Evolutionary conservation across 1,140 invertebrate species (phyloP), one percentile per base, ranked within the genome.

Genomic region (Lineus longissimus): DNA sequence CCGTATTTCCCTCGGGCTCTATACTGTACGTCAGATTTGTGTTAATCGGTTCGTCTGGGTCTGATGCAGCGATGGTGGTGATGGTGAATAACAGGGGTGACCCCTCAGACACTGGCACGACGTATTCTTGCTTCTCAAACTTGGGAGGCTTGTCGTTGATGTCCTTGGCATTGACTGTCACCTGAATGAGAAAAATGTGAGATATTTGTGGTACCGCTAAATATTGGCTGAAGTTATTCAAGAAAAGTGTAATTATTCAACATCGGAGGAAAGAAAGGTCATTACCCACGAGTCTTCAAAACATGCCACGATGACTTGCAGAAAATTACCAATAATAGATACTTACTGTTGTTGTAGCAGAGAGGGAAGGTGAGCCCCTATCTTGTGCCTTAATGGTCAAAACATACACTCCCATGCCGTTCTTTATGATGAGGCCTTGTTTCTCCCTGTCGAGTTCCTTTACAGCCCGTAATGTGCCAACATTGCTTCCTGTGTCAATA

Each of bases 121-220:
- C 47, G 25, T 51, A 51, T 51, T 51, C 19, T 6, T n/a, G 6
- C 25, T 51, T 51, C n/a, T 51, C 47, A 51, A 51, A 51, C 25
- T 51, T 51, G 4, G 47, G 47, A 6, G 47, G 47, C n/a, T 51
- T 19, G 25, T 51, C 47, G 25, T 51, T 51, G 47, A 51, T 51
- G n/a, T 51, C 47, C n/a, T 51, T 51, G 9, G n/a, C 47, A 51
- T 51, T 4, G n/a, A 51, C 47, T 51, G 47, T 51, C 6, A 51
- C 47, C 47, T 51, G 47, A 51, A 51, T 4, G 9, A 27, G 25
- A 51, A 51, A 23, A 36, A n/a, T n/a, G n/a, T n/a, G n/a, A n/a
- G n/a, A n/a, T n/a, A n/a, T n/a, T n/a, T n/a, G n/a, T n/a, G n/a
- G n/a, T n/a, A n/a, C n/a, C n/a, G n/a, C n/a, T n/a, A n/a, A n/a